A percentile compares a stretch with the other conserved stretches of the same genome.
phyloP scores from a whole-genome alignment of 2,797 vertebrate genomes.

The Rhodeus uyekii region DNA sequence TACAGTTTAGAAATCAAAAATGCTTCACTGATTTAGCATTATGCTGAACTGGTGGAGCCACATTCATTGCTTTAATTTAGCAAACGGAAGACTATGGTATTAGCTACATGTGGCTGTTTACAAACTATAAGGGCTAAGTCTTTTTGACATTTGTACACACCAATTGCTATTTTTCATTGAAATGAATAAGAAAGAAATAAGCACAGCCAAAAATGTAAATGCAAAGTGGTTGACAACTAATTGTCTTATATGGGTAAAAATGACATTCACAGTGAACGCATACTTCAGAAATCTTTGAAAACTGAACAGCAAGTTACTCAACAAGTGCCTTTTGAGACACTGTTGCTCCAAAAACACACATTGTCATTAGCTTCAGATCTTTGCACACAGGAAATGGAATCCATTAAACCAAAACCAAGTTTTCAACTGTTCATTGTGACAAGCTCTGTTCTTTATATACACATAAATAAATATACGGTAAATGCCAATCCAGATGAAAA shows the following conservation, averaged over 20 bases:
- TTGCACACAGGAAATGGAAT: slow-evolving; percentile 52
- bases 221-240: slow-evolving; percentile 32
- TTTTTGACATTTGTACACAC: background rate
- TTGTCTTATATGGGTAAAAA: slow-evolving; percentile 29
- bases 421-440: slow-evolving; percentile 17
- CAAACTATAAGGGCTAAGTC: background rate
- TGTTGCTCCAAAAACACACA: slow-evolving; percentile 48
- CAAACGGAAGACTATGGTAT: slow-evolving; percentile 19
- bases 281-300: slow-evolving; percentile 28
- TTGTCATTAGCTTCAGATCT: slow-evolving; percentile 31
- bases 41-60: background rate
- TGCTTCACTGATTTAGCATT: background rate
- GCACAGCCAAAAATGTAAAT: slow-evolving; percentile 1
- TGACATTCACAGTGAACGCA: slow-evolving; percentile 47
- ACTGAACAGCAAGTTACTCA: slow-evolving; percentile 41
- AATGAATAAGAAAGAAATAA: slow-evolving; percentile 11
- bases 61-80: background rate
- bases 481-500: slow-evolving; percentile 45
- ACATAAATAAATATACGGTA: slow-evolving; percentile 56
- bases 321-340: slow-evolving; percentile 41
- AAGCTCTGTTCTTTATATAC: slow-evolving; percentile 44
- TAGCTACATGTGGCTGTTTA: slow-evolving; percentile 12
- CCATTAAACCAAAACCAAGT: slow-evolving; percentile 41
- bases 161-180: background rate
- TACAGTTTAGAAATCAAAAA: slow-evolving; percentile 6